These are phyloP conservation scores for Remorina albescens DNA, from an alignment of 2,797 vertebrate genomes.

Conservation along the genomic window DNA sequence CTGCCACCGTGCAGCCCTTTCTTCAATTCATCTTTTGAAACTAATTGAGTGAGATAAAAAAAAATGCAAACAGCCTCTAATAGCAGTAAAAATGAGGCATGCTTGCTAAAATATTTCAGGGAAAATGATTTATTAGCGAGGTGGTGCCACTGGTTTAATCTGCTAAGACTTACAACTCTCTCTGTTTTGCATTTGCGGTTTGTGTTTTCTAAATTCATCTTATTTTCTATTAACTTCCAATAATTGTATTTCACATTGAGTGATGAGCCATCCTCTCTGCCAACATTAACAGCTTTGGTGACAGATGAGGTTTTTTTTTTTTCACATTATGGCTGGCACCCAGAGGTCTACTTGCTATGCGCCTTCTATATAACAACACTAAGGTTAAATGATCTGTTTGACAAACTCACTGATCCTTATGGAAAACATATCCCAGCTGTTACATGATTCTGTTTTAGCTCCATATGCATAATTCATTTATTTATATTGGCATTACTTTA, in stretches of 20 bases:
- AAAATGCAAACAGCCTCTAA: not conserved
- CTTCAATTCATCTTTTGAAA: no score
- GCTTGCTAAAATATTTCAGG: not conserved
- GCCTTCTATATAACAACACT: constrained; percentile 11
- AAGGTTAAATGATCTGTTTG: constrained; percentile 30
- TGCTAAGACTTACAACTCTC: not conserved
- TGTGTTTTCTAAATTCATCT: not conserved
- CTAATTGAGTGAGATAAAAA: no score
- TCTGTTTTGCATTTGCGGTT: not conserved
- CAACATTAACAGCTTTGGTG: constrained; percentile 30
- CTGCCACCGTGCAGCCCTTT: no score
- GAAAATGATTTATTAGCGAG: not conserved
- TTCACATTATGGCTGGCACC: constrained; percentile 18
- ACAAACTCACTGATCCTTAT: constrained; percentile 8
- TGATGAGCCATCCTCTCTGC: constrained; percentile 10
- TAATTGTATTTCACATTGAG: constrained; percentile 7
- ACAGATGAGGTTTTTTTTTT: constrained; percentile 45
- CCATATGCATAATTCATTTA: not conserved
- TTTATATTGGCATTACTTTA: not conserved
- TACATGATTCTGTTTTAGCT: not conserved
- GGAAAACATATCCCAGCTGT: constrained; percentile 34
- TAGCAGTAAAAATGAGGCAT: not conserved
- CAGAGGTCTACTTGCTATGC: constrained; percentile 29
- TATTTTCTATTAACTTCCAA: not conserved
- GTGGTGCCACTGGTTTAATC: not conserved